Evolutionary conservation across 1,140 invertebrate genomes (phyloP).

Genomic region (Drosophila eugracilis): DNA sequence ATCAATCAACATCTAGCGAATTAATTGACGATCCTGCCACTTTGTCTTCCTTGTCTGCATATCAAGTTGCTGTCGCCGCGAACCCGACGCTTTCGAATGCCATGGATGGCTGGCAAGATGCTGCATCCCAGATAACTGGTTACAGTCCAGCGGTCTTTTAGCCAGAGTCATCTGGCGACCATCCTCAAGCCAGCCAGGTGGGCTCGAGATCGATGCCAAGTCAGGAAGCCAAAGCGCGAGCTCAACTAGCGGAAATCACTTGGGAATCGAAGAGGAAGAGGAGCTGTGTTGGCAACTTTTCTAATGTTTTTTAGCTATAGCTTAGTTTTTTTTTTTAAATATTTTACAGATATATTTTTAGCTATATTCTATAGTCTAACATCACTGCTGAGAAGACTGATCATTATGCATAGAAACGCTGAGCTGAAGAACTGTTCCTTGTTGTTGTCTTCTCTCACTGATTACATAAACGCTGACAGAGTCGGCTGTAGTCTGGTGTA

Average conservation of each 20-base stretch:
- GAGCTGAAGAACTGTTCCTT: conserved; percentile 26
- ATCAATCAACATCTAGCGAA: conserved; percentile 53
- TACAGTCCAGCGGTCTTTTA: conserved; percentile 1
- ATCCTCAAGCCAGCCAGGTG: conserved; percentile 49
- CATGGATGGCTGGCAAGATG: conserved; percentile 50
- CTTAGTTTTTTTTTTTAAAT: too few species aligned
- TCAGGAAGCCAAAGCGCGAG: conserved; percentile 67
- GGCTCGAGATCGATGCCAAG: conserved; percentile 59
- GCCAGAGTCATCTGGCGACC: conserved; percentile 35
- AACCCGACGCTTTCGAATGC: conserved; percentile 45
- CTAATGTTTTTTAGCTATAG: background rate
- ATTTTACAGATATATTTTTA: too few species aligned
- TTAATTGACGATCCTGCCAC: conserved; percentile 65
- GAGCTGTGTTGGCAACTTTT: conserved; percentile 1
- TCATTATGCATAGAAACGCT: conserved; percentile 72
- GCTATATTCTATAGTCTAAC: background rate
- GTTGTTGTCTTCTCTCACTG: conserved; percentile 56
- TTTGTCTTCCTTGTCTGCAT: conserved; percentile 59
- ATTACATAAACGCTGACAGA: conserved; percentile 61
- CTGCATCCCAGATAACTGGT: conserved; percentile 49
- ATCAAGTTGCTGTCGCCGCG: conserved; percentile 52
- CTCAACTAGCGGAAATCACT: conserved; percentile 72
- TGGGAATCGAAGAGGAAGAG: conserved; percentile 25
- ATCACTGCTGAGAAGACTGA: conserved; percentile 40
- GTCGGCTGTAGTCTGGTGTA: conserved; percentile 32